phyloP scores from a whole-genome alignment of 2,797 vertebrate species.

The Hipposideros larvatus region DNA sequence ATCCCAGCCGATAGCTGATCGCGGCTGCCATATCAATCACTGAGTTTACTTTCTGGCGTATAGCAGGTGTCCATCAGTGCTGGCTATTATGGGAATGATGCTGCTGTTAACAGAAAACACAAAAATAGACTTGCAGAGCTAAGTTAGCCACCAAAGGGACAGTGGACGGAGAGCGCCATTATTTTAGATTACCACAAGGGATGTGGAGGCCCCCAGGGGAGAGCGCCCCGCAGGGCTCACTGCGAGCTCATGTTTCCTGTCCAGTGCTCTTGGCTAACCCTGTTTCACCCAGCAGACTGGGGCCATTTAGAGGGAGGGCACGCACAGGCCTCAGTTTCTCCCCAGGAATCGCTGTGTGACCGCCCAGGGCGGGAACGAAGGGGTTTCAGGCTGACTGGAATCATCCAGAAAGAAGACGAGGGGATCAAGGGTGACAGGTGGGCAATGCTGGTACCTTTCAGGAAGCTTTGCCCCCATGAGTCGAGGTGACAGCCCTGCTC shows the following conservation, averaged over 20 bases:
- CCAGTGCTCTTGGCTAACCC: not conserved
- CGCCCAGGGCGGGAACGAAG: not conserved
- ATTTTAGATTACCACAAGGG: conserved; percentile 19
- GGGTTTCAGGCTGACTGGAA: not conserved
- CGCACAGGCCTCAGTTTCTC: not conserved
- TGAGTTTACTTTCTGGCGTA: not conserved
- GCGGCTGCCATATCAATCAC: accelerated
- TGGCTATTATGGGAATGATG: not conserved
- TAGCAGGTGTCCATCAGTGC: not conserved
- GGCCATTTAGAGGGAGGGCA: not conserved
- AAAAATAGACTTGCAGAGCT: not conserved
- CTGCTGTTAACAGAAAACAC: not conserved
- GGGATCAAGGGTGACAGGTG: not conserved
- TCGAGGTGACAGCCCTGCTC: not conserved
- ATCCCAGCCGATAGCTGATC: not conserved
- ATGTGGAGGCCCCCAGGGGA: not conserved
- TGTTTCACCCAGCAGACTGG: not conserved
- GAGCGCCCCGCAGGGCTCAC: not conserved
- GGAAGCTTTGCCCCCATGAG: not conserved
- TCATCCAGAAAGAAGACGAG: not conserved
- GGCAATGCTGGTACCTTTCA: not conserved
- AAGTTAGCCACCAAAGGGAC: not conserved
- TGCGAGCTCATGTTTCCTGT: not conserved
- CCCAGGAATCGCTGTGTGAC: not conserved
- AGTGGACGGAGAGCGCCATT: not conserved